Evolutionary conservation across 1,140 invertebrate species (phyloP).

Genomic region (Campoletis sonorensis): DNA sequence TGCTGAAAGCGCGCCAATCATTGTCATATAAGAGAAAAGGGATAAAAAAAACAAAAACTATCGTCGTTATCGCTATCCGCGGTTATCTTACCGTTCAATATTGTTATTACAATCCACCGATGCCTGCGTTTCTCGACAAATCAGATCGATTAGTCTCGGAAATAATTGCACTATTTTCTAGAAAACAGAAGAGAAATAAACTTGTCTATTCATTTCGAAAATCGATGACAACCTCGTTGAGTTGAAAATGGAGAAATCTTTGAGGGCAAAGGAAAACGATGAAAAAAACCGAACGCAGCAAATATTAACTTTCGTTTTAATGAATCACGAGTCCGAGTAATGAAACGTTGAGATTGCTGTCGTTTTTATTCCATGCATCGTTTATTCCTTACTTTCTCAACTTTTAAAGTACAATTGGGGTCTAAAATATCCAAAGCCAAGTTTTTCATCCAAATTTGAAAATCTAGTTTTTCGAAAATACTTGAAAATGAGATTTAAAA

Average conservation of each 20-base stretch:
- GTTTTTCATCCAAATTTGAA: too few species aligned
- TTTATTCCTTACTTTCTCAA: too few species aligned
- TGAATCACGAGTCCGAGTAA: too few species aligned
- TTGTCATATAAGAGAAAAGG: not conserved
- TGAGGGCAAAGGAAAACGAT: not conserved
- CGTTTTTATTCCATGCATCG: too few species aligned
- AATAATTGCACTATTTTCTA: not conserved
- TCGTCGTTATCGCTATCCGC: not conserved
- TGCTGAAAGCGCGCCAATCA: constrained; percentile 19
- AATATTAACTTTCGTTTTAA: too few species aligned
- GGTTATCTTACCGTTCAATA: not conserved
- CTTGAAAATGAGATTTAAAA: too few species aligned
- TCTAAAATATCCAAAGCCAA: too few species aligned
- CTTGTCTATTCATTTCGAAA: not conserved
- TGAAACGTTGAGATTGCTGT: too few species aligned
- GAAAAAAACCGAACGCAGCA: too few species aligned
- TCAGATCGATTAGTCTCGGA: not conserved
- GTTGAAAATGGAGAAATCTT: not conserved
- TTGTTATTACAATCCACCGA: constrained; percentile 27
- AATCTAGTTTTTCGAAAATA: too few species aligned
- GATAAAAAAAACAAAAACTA: not conserved
- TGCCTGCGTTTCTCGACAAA: constrained; percentile 9
- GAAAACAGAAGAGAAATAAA: not conserved
- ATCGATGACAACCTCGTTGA: not conserved
- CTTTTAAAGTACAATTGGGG: too few species aligned